Base-by-base conservation (phyloP, 2,797 vertebrate species). In the Pangasius macronema region DNA sequence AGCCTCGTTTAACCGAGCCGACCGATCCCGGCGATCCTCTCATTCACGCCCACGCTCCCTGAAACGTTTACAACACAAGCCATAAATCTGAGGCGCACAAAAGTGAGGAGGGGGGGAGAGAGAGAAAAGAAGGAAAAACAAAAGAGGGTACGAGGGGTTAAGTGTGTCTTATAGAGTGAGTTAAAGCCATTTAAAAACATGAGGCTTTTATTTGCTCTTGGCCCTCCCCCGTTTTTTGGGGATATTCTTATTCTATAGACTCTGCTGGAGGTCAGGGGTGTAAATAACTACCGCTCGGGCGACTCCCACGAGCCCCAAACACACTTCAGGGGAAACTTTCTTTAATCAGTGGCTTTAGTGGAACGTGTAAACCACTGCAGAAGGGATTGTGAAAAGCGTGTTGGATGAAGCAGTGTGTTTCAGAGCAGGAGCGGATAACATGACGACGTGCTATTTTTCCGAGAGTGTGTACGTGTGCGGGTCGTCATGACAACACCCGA, bases 121-220 rank as follows among this genome's bases (percentile, higher is more conserved):
- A 5, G 14, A 53, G 75, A 33, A 77, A 88, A 83, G 63, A 68
- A 67, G 67, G 68, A 13, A 70, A 77, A 79, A 82, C 63, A 73
- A 67, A 80, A 39, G 63, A 80, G 92, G 92, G 87, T 87, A 92
- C 89, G 84, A 92, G 93, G 94, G 95, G 95, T 95, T 93, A 94
- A 94, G 93, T 92, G 96, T 95, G 95, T 94, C 95, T 94, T 91
- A 93, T 88, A 91, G 93, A 95, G 87, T 89, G 94, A 94, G 94
- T 95, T 96, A 96, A 96, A 97, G 93, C 92, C 95, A 97, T 97
- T 93, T 95, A 95, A 94, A 94, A 95, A 94, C 95, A 94, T 94
- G 93, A 92, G 93, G 20, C 85, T 76, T 84, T 86, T 85, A 77
- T 87, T 87, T 84, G 77, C 83, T 59, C 61, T 46, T 11, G 68